Evolutionary conservation across 2,888 invertebrate genomes (phyloP).

Genomic region (Trichopria drosophilae): DNA sequence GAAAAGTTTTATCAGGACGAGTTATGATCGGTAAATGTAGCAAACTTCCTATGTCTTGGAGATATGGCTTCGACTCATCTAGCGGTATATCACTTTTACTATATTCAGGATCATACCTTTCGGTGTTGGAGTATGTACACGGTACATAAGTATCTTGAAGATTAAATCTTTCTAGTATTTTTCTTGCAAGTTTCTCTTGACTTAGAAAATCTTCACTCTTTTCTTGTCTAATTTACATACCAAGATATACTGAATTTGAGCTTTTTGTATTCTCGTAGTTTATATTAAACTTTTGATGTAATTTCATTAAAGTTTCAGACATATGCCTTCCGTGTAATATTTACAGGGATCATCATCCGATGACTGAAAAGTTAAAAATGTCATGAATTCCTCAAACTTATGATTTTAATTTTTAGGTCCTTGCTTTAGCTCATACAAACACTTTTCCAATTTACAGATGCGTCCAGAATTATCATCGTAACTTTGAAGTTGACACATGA

Average conservation of each 20-base stretch:
- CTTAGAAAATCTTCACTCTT: conserved; percentile 36
- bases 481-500: conserved; percentile 39
- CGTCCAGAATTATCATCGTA: conserved; percentile 28
- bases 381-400: conserved; percentile 34
- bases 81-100: too few species aligned
- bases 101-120: too few species aligned
- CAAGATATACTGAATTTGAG: conserved; percentile 33
- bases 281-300: conserved; percentile 33
- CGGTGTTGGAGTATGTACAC: too few species aligned
- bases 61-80: too few species aligned
- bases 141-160: conserved; percentile 2
- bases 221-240: conserved; percentile 36
- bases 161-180: conserved; percentile 31
- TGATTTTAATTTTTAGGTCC: conserved; percentile 41
- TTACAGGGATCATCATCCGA: conserved; percentile 42
- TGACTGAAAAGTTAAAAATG: conserved; percentile 32
- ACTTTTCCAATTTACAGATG: conserved; percentile 38
- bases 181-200: conserved; percentile 36
- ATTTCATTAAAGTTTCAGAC: conserved; percentile 26
- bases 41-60: too few species aligned
- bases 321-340: conserved; percentile 34
- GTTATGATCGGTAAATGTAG: too few species aligned
- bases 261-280: conserved; percentile 24
- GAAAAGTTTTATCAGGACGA: too few species aligned
- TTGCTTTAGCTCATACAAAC: conserved; percentile 44